phyloP scores from a whole-genome alignment of 2,113 vertebrate genomes.

The Equus przewalskii region DNA sequence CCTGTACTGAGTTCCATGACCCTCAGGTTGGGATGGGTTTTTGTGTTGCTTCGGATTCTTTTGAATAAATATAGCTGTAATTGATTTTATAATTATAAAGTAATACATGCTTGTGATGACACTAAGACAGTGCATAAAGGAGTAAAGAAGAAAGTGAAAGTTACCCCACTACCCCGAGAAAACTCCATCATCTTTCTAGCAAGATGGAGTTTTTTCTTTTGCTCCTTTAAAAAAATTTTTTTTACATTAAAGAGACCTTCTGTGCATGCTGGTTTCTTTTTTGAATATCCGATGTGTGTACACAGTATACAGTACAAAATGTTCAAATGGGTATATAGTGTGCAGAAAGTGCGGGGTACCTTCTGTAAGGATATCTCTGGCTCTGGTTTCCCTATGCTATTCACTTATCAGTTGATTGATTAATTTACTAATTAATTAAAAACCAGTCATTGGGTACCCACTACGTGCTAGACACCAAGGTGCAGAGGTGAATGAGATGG shows the following conservation, averaged over 20 bases:
- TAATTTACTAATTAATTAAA: background rate
- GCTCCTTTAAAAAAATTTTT: background rate
- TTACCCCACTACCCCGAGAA: background rate
- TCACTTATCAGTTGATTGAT: background rate
- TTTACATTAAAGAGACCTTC: conserved; percentile 22
- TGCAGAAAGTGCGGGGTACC: background rate
- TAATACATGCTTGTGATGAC: background rate
- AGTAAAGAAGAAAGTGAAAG: conserved; percentile 52
- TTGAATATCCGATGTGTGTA: background rate
- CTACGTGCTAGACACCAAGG: background rate
- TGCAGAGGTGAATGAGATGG: background rate
- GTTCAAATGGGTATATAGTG: background rate
- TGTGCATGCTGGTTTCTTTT: background rate
- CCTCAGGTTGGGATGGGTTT: background rate
- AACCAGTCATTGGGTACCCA: background rate
- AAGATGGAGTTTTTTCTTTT: background rate
- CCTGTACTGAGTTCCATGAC: background rate
- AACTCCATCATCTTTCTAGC: conserved; percentile 27
- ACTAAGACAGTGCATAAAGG: conserved; percentile 13
- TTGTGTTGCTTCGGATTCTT: background rate
- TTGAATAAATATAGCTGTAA: background rate
- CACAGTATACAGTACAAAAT: background rate
- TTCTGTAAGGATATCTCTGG: background rate
- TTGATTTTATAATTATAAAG: conserved; percentile 60
- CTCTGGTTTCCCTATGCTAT: background rate